Conservation (phyloP, 2,797 vertebrate species). For the Epinephelus coioides region DNA sequence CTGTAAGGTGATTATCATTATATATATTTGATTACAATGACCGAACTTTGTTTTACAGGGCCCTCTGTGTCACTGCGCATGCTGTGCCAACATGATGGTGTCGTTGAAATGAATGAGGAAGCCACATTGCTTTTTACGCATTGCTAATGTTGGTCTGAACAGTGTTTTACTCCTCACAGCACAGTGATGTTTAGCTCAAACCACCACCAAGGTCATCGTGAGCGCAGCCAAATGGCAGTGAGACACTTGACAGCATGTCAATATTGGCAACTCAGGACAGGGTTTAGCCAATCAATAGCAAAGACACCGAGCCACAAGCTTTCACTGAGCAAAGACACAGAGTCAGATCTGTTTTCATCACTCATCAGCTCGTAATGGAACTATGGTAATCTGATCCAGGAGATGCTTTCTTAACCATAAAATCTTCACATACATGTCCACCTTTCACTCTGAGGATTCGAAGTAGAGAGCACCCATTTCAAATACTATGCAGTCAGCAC, state of each 20-base stretch:
- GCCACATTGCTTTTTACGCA: neutral
- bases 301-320: conserved; percentile 31
- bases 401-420: conserved; percentile 21
- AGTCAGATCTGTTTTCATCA: conserved; percentile 53
- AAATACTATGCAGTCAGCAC: conserved; percentile 34
- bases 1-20: no score
- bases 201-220: conserved; percentile 48
- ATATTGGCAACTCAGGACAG: conserved; percentile 43
- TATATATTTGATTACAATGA: neutral
- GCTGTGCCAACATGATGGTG: neutral
- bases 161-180: conserved; percentile 12
- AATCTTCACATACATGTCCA: conserved; percentile 22
- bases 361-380: conserved; percentile 43
- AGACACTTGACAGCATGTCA: conserved; percentile 41
- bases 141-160: neutral
- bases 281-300: conserved; percentile 44
- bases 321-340: conserved; percentile 22
- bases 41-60: neutral
- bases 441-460: conserved; percentile 4
- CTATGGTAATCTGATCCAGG: conserved; percentile 28
- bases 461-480: neutral
- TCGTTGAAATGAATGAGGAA: neutral
- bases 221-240: conserved; percentile 13
- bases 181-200: conserved; percentile 9
- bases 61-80: no score